These are phyloP conservation scores for Linnaemya tessellans DNA, from an alignment of 2,888 invertebrate genomes.

Conservation along the genomic window DNA sequence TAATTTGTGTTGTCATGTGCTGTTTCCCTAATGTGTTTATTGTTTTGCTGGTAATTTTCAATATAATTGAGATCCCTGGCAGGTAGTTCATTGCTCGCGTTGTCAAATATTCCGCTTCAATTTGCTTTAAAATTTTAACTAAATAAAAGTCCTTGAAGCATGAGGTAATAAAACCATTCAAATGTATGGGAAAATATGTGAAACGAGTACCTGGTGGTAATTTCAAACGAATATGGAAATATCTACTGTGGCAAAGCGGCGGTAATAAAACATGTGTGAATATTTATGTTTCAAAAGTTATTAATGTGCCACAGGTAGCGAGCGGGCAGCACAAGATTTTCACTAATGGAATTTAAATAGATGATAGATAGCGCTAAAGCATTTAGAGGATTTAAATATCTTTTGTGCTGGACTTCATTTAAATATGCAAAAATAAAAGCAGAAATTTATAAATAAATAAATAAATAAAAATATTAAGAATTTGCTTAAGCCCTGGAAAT, in stretches of 20 bases:
- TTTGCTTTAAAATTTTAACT: not conserved
- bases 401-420: not conserved
- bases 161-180: conserved; percentile 4
- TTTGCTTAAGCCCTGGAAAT: not conserved
- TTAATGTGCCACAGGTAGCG: not conserved
- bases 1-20: no score
- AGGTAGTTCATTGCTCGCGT: no score
- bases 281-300: conserved; percentile 23
- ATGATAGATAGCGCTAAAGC: not conserved
- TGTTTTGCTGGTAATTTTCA: no score
- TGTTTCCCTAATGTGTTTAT: no score
- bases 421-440: not conserved
- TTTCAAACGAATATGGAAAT: not conserved
- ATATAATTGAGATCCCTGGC: no score
- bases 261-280: not conserved
- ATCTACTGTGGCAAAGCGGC: not conserved
- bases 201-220: not conserved
- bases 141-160: conserved; percentile 22
- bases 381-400: not conserved
- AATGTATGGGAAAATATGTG: not conserved
- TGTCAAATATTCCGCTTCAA: not conserved
- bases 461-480: not conserved
- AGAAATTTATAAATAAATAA: no score
- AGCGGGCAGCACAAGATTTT: not conserved
- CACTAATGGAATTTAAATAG: conserved; percentile 10